Conservation (phyloP, 1,140 invertebrate genomes). For the Triops longicaudatus region DNA sequence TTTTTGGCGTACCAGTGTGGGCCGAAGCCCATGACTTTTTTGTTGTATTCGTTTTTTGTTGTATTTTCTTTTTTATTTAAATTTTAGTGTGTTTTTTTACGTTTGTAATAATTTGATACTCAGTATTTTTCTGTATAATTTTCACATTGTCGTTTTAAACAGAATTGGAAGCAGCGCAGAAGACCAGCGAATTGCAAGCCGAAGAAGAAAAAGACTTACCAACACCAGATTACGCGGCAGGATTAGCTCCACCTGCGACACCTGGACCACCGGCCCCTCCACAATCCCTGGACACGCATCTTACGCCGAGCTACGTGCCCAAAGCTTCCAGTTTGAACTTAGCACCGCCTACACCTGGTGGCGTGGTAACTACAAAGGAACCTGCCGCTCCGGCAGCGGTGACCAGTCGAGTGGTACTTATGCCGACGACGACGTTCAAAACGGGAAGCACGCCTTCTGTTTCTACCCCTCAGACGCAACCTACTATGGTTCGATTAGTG, state of each 20-base stretch:
- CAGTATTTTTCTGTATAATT: too few species aligned
- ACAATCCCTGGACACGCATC: slow-evolving; percentile 26
- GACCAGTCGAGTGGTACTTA: neutral
- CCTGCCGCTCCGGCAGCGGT: neutral
- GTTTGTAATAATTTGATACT: too few species aligned
- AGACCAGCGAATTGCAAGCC: slow-evolving; percentile 40
- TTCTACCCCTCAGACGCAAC: neutral
- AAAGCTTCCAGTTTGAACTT: slow-evolving; percentile 24
- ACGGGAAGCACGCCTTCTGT: neutral
- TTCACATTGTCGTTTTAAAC: too few species aligned
- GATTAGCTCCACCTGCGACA: slow-evolving; percentile 47
- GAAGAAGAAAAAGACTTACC: slow-evolving; percentile 32
- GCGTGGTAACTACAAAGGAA: slow-evolving; percentile 19
- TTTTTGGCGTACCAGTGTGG: too few species aligned
- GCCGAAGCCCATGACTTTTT: too few species aligned
- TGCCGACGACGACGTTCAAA: slow-evolving; percentile 28
- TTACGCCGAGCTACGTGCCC: slow-evolving; percentile 35
- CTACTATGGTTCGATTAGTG: slow-evolving; percentile 26
- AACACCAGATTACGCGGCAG: slow-evolving; percentile 71
- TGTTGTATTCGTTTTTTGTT: neutral
- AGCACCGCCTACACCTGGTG: slow-evolving; percentile 17
- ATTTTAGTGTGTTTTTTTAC: too few species aligned
- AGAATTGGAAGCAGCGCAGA: slow-evolving; percentile 70
- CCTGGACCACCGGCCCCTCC: slow-evolving; percentile 31
- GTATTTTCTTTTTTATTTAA: too few species aligned